Evolutionary conservation across 2,797 vertebrate genomes (phyloP).

Genomic region (Meda fulgida): DNA sequence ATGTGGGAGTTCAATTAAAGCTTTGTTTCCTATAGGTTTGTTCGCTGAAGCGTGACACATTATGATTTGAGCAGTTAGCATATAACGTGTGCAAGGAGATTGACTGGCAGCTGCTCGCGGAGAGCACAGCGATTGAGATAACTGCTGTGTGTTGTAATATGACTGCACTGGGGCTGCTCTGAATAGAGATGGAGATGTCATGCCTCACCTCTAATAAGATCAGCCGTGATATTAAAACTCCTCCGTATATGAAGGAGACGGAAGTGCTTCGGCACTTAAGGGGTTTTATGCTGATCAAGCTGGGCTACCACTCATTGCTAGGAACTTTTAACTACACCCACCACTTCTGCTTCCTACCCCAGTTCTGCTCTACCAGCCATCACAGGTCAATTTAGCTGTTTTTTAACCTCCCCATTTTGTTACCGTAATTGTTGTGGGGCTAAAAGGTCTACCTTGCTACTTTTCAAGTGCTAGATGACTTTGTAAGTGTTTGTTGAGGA

Average conservation of each 20-base stretch:
- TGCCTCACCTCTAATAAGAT: conserved; percentile 58
- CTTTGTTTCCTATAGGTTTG: conserved; percentile 25
- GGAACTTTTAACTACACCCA: conserved; percentile 41
- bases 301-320: conserved; percentile 34
- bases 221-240: conserved; percentile 57
- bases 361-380: neutral
- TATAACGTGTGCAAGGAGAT: conserved; percentile 37
- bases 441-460: neutral
- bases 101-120: conserved; percentile 42
- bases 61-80: conserved; percentile 48
- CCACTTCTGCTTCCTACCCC: neutral
- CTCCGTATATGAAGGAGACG: conserved; percentile 47
- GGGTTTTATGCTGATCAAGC: conserved; percentile 38
- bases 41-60: conserved; percentile 49
- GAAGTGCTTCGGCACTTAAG: conserved; percentile 27
- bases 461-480: neutral
- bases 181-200: conserved; percentile 57
- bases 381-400: neutral
- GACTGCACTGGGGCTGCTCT: conserved; percentile 41
- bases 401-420: neutral
- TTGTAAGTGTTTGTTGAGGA: neutral
- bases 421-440: neutral
- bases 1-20: conserved; percentile 46
- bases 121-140: conserved; percentile 44
- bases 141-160: conserved; percentile 48